These are phyloP conservation scores for Sycophila texana DNA, from an alignment of 2,888 invertebrate species.

Conservation along the genomic window DNA sequence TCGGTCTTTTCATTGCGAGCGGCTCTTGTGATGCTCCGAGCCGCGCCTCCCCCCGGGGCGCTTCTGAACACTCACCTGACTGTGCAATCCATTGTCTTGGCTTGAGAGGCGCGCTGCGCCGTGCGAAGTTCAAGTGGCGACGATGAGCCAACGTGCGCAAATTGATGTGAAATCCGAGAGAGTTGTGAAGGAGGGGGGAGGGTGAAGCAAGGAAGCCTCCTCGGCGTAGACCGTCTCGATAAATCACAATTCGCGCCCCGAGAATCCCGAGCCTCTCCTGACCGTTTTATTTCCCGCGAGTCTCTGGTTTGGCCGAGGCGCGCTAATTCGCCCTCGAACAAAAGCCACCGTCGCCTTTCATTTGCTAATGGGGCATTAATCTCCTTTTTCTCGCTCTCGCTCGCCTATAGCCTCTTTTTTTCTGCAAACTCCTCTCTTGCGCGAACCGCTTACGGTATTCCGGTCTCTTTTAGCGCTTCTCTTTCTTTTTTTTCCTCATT, in stretches of 20 bases:
- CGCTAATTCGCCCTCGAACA: conserved; percentile 42
- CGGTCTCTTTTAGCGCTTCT: background rate
- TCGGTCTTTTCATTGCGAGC: too few relatives aligned
- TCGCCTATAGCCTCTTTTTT: background rate
- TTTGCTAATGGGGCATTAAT: conserved; percentile 54
- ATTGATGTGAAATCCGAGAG: conserved; percentile 38
- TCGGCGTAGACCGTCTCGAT: conserved; percentile 32
- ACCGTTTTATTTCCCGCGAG: conserved; percentile 36
- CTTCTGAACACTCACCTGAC: conserved; percentile 43
- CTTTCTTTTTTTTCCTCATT: background rate
- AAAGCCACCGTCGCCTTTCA: conserved; percentile 44
- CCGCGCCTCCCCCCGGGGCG: background rate
- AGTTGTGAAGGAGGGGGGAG: too few relatives aligned
- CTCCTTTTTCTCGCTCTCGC: conserved; percentile 1
- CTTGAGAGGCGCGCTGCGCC: conserved; percentile 23
- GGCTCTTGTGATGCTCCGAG: too few relatives aligned
- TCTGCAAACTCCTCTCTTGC: background rate
- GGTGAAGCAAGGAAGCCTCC: background rate
- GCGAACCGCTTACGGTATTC: background rate
- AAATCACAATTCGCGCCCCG: conserved; percentile 45
- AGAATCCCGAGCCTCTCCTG: conserved; percentile 3
- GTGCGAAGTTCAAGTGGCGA: conserved; percentile 36
- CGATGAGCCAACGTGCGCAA: conserved; percentile 52
- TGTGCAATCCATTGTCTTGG: conserved; percentile 49
- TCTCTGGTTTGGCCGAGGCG: conserved; percentile 37